Conservation (phyloP, 2,797 vertebrate species). For the Lemur catta region DNA sequence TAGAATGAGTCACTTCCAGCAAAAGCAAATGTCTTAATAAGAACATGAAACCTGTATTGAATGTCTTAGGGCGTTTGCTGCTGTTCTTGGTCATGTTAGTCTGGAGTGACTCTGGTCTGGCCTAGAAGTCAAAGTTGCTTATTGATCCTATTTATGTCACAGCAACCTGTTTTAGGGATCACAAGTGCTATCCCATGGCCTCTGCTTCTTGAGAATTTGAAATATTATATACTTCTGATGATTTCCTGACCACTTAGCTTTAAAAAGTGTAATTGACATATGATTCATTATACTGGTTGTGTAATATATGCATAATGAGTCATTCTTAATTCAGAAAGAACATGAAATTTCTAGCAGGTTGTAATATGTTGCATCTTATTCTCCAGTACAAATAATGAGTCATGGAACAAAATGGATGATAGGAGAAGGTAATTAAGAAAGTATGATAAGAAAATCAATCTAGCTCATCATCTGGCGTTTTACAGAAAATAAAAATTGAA, state of each 20-base stretch:
- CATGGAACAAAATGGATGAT: conserved; percentile 1
- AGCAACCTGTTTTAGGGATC: background rate
- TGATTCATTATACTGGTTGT: conserved; percentile 58
- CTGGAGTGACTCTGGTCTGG: background rate
- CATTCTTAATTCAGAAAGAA: conserved; percentile 35
- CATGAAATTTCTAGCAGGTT: conserved; percentile 48
- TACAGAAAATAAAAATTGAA: background rate
- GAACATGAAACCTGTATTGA: conserved; percentile 34
- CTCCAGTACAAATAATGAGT: conserved; percentile 65
- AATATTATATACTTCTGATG: background rate
- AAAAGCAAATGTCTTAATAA: conserved; percentile 32
- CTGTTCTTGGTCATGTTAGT: background rate
- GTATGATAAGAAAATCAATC: conserved; percentile 24
- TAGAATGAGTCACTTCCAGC: conserved; percentile 59
- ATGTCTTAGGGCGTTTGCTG: background rate
- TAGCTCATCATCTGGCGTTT: background rate
- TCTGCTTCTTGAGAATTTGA: conserved; percentile 7
- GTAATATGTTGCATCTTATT: conserved; percentile 17
- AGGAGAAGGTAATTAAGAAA: conserved; percentile 12
- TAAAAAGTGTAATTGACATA: conserved; percentile 21
- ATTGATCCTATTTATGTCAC: background rate
- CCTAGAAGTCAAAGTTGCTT: background rate
- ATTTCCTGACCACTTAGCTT: conserved; percentile 16
- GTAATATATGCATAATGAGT: conserved; percentile 28
- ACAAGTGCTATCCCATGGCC: background rate